phyloP scores from a whole-genome alignment of 2,888 invertebrate genomes.

The Stenolophus ochropezus region DNA sequence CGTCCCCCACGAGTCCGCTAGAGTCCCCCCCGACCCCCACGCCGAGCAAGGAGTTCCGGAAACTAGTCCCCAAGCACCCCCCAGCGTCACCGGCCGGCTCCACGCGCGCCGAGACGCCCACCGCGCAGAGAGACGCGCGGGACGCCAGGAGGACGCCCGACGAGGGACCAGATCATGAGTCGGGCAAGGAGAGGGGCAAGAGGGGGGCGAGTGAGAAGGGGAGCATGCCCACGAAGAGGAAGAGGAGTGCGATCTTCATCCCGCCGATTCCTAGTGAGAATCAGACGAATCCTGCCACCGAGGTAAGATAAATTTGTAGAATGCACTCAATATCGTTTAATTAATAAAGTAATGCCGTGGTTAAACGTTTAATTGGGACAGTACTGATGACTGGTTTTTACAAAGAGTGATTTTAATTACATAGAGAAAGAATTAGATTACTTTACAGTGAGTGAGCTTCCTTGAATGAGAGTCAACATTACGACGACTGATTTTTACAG shows the following conservation, averaged over 20 bases:
- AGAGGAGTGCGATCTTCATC: slow-evolving; percentile 89
- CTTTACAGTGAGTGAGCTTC: no score
- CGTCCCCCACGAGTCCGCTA: slow-evolving; percentile 64
- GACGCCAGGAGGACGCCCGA: slow-evolving; percentile 9
- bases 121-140: slow-evolving; percentile 66
- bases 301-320: slow-evolving; percentile 83
- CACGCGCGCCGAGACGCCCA: slow-evolving; percentile 59
- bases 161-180: not conserved
- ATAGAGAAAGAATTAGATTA: no score
- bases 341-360: no score
- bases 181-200: slow-evolving; percentile 1
- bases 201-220: slow-evolving; percentile 63
- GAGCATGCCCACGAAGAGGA: slow-evolving; percentile 79
- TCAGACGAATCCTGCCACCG: slow-evolving; percentile 85
- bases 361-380: no score
- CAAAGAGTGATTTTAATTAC: no score
- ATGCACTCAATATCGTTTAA: no score
- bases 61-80: slow-evolving; percentile 70
- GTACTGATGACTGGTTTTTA: not conserved
- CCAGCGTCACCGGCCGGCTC: slow-evolving; percentile 61
- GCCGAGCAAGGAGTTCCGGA: slow-evolving; percentile 68
- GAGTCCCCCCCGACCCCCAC: slow-evolving; percentile 61
- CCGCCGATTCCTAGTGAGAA: slow-evolving; percentile 87
- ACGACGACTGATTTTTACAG: no score
- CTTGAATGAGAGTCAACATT: no score